Evolutionary conservation across 2,113 vertebrate genomes (phyloP).

Genomic region (Callaeas wilsoni): DNA sequence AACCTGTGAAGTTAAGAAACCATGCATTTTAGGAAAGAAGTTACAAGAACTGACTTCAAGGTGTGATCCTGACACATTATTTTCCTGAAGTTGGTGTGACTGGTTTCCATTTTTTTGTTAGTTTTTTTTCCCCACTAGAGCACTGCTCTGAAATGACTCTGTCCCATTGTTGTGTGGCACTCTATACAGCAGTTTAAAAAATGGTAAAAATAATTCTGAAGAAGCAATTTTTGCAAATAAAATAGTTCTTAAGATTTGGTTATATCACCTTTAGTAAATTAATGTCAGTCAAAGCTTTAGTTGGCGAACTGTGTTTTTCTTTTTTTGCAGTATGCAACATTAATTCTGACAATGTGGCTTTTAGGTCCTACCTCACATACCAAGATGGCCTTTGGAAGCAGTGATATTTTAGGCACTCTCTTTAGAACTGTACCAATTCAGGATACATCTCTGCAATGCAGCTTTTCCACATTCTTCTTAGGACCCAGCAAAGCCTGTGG

Average conservation of each 20-base stretch:
- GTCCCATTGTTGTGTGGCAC: neutral
- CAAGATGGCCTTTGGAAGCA: neutral
- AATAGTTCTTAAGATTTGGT: neutral
- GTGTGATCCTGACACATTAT: neutral
- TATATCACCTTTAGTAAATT: neutral
- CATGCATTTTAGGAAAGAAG: neutral
- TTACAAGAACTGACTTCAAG: neutral
- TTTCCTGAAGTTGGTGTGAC: neutral
- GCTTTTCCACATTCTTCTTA: neutral
- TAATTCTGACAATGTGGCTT: neutral
- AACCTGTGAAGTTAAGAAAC: neutral
- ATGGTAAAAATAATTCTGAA: neutral
- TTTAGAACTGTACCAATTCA: neutral
- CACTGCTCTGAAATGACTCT: neutral
- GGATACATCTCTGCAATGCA: neutral
- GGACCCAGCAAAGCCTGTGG: neutral
- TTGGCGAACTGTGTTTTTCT: neutral
- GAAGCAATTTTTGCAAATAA: neutral
- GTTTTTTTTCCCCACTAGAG: neutral
- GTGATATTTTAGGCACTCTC: neutral
- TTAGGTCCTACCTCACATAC: neutral
- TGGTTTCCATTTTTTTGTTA: neutral
- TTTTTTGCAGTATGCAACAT: neutral
- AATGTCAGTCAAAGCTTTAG: neutral
- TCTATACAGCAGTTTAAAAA: neutral